phyloP scores from a whole-genome alignment of 2,888 invertebrate genomes.

The Ryuthela nishihirai region DNA sequence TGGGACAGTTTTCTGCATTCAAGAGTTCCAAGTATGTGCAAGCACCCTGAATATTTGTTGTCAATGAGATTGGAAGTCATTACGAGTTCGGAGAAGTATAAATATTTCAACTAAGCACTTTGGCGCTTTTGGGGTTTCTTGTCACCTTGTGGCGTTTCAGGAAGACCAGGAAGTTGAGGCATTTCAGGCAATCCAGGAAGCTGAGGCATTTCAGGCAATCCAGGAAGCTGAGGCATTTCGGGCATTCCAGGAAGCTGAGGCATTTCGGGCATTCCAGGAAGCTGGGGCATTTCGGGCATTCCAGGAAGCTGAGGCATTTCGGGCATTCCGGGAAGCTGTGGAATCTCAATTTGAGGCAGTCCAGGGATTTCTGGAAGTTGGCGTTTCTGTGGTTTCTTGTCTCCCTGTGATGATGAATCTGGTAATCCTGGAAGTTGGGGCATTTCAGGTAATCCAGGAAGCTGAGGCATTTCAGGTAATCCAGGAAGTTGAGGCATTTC shows the following conservation, averaged over 20 bases:
- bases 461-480: neutral
- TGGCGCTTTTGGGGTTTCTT: neutral
- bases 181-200: neutral
- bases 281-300: constrained; percentile 4
- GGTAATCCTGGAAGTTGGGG: constrained; percentile 6
- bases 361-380: constrained; percentile 7
- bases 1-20: too few species aligned
- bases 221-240: constrained; percentile 9
- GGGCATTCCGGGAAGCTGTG: neutral
- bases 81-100: too few species aligned
- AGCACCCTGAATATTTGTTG: too few species aligned
- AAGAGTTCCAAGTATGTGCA: too few species aligned
- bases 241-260: neutral
- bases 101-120: too few species aligned
- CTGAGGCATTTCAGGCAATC: constrained; percentile 1
- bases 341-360: constrained; percentile 9
- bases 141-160: neutral
- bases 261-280: neutral
- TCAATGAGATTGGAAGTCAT: too few species aligned
- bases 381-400: constrained; percentile 11
- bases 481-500: constrained; percentile 9
- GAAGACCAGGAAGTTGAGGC: neutral
- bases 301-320: constrained; percentile 3
- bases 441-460: constrained; percentile 11
- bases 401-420: neutral